Percentiles rank a stretch among this genome's conserved stretches.
Evolutionary conservation across 2,888 invertebrate genomes (phyloP).

Genomic region (Halictus quadricinctus): DNA sequence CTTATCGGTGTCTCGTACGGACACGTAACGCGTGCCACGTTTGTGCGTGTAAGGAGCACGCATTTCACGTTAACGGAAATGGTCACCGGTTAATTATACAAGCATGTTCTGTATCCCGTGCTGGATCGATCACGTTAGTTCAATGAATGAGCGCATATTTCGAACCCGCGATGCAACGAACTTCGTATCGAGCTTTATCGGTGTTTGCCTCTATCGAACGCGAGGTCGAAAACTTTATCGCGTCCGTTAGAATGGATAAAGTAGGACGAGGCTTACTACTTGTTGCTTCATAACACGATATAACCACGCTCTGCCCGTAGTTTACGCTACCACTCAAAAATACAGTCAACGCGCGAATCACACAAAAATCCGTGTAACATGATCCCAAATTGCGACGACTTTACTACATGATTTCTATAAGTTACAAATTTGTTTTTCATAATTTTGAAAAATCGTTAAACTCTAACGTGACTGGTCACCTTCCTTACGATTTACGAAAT

Average conservation of each 20-base stretch:
- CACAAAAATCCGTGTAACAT: neutral
- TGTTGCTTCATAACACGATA: slow-evolving; percentile 25
- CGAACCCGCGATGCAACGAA: neutral
- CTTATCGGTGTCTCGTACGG: slow-evolving; percentile 35
- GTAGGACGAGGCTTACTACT: slow-evolving; percentile 23
- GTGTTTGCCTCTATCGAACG: slow-evolving; percentile 5
- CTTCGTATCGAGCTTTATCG: slow-evolving; percentile 6
- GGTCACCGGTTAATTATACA: neutral
- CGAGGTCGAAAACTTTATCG: slow-evolving; percentile 21
- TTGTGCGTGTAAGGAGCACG: neutral
- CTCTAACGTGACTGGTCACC: neutral
- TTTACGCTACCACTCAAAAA: neutral
- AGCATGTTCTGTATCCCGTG: neutral
- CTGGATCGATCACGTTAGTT: neutral
- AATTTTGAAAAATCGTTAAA: neutral
- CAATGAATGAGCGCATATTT: neutral
- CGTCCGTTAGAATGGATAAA: neutral
- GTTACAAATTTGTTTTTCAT: neutral
- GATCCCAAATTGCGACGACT: neutral
- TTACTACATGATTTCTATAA: neutral
- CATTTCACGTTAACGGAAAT: neutral
- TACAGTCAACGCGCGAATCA: neutral
- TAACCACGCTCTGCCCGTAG: neutral
- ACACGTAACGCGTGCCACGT: neutral
- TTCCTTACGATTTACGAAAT: neutral